phyloP scores from a whole-genome alignment of 1,140 invertebrate genomes.

The Goniozus legneri region DNA sequence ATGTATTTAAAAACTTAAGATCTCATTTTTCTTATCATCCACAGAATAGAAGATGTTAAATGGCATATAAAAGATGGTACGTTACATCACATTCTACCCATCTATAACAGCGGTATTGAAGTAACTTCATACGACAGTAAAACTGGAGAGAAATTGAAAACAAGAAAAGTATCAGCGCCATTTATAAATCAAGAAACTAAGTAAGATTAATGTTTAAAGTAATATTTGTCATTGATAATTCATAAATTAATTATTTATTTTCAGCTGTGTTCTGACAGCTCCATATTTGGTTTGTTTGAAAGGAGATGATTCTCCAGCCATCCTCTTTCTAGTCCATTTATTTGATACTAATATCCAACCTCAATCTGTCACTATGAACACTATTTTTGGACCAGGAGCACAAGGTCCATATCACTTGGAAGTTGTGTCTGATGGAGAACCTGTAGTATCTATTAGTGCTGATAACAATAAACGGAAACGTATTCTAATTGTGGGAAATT shows the following conservation, averaged over 20 bases:
- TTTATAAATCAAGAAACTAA: conserved; percentile 61
- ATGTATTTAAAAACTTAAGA: no score
- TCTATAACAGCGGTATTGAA: conserved; percentile 65
- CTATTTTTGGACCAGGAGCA: conserved; percentile 44
- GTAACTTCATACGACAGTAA: conserved; percentile 65
- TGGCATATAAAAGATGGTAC: conserved; percentile 64
- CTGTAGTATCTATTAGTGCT: conserved; percentile 30
- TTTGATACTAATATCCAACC: conserved; percentile 35
- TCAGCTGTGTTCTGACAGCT: conserved; percentile 62
- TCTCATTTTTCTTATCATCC: conserved; percentile 13
- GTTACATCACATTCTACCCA: conserved; percentile 65
- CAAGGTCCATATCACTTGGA: conserved; percentile 42
- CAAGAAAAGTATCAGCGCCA: conserved; percentile 60
- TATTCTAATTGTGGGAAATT: conserved; percentile 27
- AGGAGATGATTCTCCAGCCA: conserved; percentile 43
- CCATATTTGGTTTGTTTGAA: conserved; percentile 64
- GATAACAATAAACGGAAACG: conserved; percentile 33
- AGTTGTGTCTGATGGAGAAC: conserved; percentile 30
- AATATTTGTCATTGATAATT: conserved; percentile 4
- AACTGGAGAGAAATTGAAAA: conserved; percentile 62
- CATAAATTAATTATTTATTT: conserved; percentile 23
- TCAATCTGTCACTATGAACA: conserved; percentile 40
- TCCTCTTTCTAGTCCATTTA: conserved; percentile 40
- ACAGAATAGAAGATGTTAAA: conserved; percentile 47
- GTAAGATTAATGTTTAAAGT: conserved; percentile 37